These are phyloP conservation scores for Drosophila putrida DNA, from an alignment of 2,888 invertebrate species.

Conservation along the genomic window DNA sequence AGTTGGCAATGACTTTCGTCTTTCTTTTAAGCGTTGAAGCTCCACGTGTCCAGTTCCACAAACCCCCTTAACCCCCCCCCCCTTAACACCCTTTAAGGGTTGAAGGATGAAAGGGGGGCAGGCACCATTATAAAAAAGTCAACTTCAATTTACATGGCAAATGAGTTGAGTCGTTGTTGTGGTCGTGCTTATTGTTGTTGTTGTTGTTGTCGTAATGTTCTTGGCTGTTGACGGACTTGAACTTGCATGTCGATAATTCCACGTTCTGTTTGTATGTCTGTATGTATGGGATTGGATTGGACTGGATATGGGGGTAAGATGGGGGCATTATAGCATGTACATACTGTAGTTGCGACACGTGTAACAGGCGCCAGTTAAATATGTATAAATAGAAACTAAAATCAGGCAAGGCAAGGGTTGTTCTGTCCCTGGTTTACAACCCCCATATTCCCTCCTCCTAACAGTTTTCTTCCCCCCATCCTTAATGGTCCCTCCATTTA, in stretches of 20 bases:
- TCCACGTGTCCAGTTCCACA: constrained; percentile 25
- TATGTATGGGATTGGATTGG: not conserved
- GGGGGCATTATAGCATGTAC: constrained; percentile 2
- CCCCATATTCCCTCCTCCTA: not conserved
- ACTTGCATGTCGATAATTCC: constrained; percentile 75
- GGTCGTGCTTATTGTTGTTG: constrained; percentile 30
- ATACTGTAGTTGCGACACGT: constrained; percentile 16
- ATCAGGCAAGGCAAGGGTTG: constrained; percentile 51
- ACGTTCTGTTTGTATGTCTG: constrained; percentile 7
- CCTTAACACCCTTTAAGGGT: too few relatives aligned
- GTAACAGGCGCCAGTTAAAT: constrained; percentile 28
- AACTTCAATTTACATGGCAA: constrained; percentile 74
- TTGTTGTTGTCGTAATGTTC: constrained; percentile 22
- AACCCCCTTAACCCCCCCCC: not conserved
- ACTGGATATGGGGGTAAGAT: too few relatives aligned
- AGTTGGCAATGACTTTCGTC: constrained; percentile 40
- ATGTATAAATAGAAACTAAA: constrained; percentile 44
- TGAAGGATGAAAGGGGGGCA: not conserved
- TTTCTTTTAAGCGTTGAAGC: constrained; percentile 9
- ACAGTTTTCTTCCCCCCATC: too few relatives aligned
- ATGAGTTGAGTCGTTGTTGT: constrained; percentile 54
- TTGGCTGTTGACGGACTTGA: constrained; percentile 57
- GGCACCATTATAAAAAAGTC: constrained; percentile 33
- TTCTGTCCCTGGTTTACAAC: constrained; percentile 8
- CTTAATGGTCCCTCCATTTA: not conserved